Evolutionary conservation across 2,113 vertebrate species (phyloP).

Genomic region (Mesitornis unicolor): DNA sequence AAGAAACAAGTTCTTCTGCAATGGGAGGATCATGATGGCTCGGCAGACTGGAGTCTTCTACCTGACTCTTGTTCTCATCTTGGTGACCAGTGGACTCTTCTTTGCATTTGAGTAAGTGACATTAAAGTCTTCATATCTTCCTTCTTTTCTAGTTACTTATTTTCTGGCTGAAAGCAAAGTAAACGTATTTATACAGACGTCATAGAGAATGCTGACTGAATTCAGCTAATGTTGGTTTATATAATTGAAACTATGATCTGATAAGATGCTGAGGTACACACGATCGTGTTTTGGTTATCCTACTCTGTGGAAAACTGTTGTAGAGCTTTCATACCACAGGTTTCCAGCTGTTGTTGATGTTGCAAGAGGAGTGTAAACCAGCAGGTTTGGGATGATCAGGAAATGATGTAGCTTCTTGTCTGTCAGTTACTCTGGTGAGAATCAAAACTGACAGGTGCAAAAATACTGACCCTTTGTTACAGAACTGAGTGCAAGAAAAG

Average conservation of each 20-base stretch:
- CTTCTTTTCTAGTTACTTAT: not conserved
- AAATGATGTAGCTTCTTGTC: not conserved
- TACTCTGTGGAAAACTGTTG: not conserved
- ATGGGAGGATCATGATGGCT: conserved; percentile 98
- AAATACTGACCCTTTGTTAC: not conserved
- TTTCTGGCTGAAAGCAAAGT: not conserved
- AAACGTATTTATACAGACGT: not conserved
- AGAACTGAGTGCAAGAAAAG: not conserved
- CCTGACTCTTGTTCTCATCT: conserved; percentile 93
- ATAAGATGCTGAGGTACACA: not conserved
- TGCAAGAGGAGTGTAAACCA: not conserved
- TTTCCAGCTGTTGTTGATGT: not conserved
- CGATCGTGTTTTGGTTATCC: not conserved
- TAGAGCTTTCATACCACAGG: not conserved
- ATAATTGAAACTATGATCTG: not conserved
- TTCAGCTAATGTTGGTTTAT: not conserved
- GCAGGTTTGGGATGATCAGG: not conserved
- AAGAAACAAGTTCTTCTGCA: conserved; percentile 96
- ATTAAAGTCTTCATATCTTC: not conserved
- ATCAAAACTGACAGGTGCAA: not conserved
- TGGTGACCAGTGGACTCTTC: conserved; percentile 98
- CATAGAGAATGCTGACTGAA: not conserved
- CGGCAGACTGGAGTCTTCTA: conserved; percentile 97
- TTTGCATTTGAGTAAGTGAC: conserved; percentile 97
- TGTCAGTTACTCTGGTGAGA: not conserved